A percentile compares a stretch with the other conserved stretches of the same genome.
Evolutionary conservation across 2,888 invertebrate species (phyloP).

Genomic region (Syritta pipiens): DNA sequence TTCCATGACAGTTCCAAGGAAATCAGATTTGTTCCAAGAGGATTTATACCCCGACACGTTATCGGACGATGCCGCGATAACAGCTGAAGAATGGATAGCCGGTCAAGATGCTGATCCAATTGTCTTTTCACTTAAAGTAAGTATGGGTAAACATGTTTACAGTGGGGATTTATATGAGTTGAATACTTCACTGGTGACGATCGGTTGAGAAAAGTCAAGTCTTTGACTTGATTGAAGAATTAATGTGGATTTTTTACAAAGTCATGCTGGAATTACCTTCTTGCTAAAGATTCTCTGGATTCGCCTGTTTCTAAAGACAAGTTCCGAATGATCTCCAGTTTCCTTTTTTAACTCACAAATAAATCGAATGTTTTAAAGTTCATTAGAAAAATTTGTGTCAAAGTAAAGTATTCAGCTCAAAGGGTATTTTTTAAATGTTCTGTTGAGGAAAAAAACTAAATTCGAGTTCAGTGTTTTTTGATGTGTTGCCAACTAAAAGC

Average conservation of each 20-base stretch:
- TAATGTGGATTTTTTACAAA: no score
- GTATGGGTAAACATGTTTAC: slow-evolving; percentile 71
- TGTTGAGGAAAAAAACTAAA: no score
- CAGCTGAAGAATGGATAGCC: slow-evolving; percentile 94
- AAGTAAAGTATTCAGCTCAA: neutral
- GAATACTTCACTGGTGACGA: neutral
- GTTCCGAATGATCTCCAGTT: no score
- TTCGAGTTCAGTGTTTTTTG: slow-evolving; percentile 6
- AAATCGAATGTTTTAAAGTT: no score
- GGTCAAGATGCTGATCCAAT: slow-evolving; percentile 95
- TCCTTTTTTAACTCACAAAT: no score
- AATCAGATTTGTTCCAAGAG: slow-evolving; percentile 98
- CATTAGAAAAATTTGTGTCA: no score
- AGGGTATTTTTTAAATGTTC: neutral
- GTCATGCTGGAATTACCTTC: no score
- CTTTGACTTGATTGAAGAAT: no score
- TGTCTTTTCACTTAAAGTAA: slow-evolving; percentile 94
- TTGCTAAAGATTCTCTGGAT: no score
- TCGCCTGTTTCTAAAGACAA: no score
- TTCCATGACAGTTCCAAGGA: slow-evolving; percentile 99
- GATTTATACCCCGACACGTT: slow-evolving; percentile 97
- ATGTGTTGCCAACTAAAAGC: slow-evolving; percentile 22
- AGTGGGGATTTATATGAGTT: slow-evolving; percentile 3
- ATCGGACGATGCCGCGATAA: slow-evolving; percentile 92
- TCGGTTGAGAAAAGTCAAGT: no score